Evolutionary conservation across 2,113 vertebrate genomes (phyloP).

Genomic region (Nibea albiflora): DNA sequence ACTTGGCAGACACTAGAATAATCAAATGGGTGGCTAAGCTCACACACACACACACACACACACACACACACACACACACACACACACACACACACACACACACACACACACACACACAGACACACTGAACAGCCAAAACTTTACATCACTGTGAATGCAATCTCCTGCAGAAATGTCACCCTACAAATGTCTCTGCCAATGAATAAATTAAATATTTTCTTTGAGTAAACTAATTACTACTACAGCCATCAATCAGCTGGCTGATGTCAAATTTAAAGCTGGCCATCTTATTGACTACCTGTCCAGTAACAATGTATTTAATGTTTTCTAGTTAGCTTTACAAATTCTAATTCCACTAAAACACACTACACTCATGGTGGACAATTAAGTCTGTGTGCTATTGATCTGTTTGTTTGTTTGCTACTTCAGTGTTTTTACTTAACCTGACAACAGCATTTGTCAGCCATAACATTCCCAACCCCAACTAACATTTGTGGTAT

Average conservation of each 20-base stretch:
- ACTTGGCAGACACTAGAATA: conserved; percentile 37
- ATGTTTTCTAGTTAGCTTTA: neutral
- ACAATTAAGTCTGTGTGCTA: neutral
- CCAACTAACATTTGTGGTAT: neutral
- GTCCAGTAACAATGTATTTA: neutral
- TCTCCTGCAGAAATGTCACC: neutral
- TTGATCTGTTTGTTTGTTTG: neutral
- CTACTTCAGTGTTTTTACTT: neutral
- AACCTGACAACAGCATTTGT: neutral
- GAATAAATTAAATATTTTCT: neutral
- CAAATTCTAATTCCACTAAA: neutral
- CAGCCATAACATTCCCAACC: neutral
- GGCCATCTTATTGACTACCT: conserved; percentile 5
- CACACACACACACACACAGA: conserved; percentile 44
- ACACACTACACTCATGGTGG: neutral
- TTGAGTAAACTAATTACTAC: neutral
- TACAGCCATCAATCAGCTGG: neutral
- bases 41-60: conserved; percentile 44
- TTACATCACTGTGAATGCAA: neutral
- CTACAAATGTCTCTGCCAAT: neutral
- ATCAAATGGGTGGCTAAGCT: conserved; percentile 21
- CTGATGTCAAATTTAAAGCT: neutral
- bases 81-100: conserved; percentile 43
- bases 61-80: conserved; percentile 16
- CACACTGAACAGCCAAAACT: conserved; percentile 21